These are phyloP conservation scores for Dicrostonyx torquatus DNA, from an alignment of 2,797 vertebrate genomes.

Conservation along the genomic window DNA sequence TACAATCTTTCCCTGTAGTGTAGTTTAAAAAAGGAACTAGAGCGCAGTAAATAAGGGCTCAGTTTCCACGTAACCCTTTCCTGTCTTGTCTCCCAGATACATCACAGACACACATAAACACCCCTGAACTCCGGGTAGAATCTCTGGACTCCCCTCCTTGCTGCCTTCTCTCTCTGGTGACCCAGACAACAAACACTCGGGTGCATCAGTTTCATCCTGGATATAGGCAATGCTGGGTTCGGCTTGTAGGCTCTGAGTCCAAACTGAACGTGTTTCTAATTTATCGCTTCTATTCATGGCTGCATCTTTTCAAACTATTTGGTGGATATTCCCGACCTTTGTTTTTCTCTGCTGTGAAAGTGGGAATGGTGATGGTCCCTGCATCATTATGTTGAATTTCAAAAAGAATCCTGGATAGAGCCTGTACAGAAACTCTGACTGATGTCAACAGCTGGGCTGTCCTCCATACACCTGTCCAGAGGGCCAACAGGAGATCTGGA, in stretches of 20 bases:
- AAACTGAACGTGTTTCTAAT: not conserved
- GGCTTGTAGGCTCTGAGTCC: not conserved
- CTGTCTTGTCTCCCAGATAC: not conserved
- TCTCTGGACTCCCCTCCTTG: not conserved
- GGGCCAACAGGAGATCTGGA: not conserved
- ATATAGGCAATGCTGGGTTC: not conserved
- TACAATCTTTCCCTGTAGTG: slow-evolving; percentile 83
- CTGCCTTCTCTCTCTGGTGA: not conserved
- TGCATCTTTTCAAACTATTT: not conserved
- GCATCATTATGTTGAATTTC: fast-evolving
- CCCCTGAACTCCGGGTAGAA: not conserved
- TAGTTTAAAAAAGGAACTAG: slow-evolving; percentile 82
- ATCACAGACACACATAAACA: not conserved
- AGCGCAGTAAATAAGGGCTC: slow-evolving; percentile 78
- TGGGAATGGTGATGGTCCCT: not conserved
- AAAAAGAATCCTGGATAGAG: not conserved
- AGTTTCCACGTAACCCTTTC: slow-evolving; percentile 80
- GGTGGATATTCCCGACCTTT: not conserved
- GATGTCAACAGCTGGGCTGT: not conserved
- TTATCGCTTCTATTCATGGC: not conserved
- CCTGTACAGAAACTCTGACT: not conserved
- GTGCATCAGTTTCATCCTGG: not conserved
- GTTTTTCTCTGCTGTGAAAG: not conserved
- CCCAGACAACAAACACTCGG: not conserved
- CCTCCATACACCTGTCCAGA: not conserved